These are phyloP conservation scores for Phrynosoma platyrhinos DNA, from an alignment of 2,113 vertebrate genomes.

Conservation along the genomic window DNA sequence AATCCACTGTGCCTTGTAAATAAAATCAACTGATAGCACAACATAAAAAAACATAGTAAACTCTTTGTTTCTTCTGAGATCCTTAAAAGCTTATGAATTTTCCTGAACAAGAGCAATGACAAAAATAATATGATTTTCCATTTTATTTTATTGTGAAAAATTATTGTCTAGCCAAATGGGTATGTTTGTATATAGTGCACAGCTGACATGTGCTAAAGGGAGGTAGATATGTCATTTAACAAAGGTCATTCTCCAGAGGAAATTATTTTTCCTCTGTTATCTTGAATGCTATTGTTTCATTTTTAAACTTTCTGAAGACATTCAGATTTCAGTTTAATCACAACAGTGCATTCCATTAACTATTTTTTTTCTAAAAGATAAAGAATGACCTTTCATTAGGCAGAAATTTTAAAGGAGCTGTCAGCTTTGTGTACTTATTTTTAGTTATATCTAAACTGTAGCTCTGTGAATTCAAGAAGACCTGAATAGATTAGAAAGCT, in stretches of 20 bases:
- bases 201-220: slow-evolving; percentile 61
- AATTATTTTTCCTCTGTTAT: slow-evolving; percentile 70
- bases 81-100: slow-evolving; percentile 60
- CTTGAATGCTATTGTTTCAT: slow-evolving; percentile 63
- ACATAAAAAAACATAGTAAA: slow-evolving; percentile 18
- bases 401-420: slow-evolving; percentile 58
- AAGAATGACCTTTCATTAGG: slow-evolving; percentile 71
- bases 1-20: slow-evolving; percentile 63
- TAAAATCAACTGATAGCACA: slow-evolving; percentile 46
- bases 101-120: slow-evolving; percentile 55
- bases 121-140: background rate
- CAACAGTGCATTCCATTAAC: slow-evolving; percentile 64
- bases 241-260: slow-evolving; percentile 70
- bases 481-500: too few relatives aligned
- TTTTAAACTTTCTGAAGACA: slow-evolving; percentile 71
- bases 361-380: slow-evolving; percentile 48
- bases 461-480: background rate
- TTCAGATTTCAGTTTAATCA: slow-evolving; percentile 68
- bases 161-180: slow-evolving; percentile 55
- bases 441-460: slow-evolving; percentile 59
- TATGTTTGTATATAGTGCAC: slow-evolving; percentile 66
- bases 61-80: slow-evolving; percentile 44
- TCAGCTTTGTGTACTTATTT: slow-evolving; percentile 65
- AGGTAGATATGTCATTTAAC: slow-evolving; percentile 66
- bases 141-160: slow-evolving; percentile 44